A percentile compares a stretch with the other conserved stretches of the same genome.
Conservation (phyloP, 2,797 vertebrate genomes). For the Alcedo quadribrachys region DNA sequence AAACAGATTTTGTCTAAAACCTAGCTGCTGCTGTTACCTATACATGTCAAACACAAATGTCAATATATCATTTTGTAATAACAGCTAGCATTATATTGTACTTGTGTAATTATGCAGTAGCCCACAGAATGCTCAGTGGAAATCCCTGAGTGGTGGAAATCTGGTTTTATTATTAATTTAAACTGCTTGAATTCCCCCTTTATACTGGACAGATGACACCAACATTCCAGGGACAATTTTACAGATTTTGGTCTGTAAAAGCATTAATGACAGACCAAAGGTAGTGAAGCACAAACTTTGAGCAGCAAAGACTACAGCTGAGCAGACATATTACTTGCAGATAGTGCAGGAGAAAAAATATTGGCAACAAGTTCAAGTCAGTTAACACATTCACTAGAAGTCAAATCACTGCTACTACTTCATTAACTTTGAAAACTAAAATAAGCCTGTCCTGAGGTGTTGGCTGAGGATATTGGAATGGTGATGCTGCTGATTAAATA, state of each 20-base stretch:
- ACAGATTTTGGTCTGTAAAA: not conserved
- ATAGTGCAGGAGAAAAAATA: not conserved
- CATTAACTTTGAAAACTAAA: constrained; percentile 17
- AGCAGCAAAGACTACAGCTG: not conserved
- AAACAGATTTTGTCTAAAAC: not conserved
- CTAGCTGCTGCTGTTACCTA: not conserved
- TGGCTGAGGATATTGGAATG: not conserved
- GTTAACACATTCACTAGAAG: not conserved
- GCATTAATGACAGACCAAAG: not conserved
- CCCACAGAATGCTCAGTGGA: not conserved
- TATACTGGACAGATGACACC: not conserved
- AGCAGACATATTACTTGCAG: not conserved
- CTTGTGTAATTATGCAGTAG: not conserved
- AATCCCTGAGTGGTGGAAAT: not conserved
- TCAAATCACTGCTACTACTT: not conserved
- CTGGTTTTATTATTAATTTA: not conserved
- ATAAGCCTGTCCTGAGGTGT: not conserved
- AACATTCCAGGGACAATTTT: not conserved
- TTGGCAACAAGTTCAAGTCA: not conserved
- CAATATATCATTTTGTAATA: not conserved
- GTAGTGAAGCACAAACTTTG: rapidly evolving
- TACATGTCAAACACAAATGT: not conserved
- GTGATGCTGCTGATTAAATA: not conserved
- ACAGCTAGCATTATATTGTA: not conserved
- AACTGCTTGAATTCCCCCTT: not conserved